A percentile compares a stretch with the other conserved stretches of the same genome.
Evolutionary conservation across 2,888 invertebrate genomes (phyloP).

Genomic region (Drosophila birchii): DNA sequence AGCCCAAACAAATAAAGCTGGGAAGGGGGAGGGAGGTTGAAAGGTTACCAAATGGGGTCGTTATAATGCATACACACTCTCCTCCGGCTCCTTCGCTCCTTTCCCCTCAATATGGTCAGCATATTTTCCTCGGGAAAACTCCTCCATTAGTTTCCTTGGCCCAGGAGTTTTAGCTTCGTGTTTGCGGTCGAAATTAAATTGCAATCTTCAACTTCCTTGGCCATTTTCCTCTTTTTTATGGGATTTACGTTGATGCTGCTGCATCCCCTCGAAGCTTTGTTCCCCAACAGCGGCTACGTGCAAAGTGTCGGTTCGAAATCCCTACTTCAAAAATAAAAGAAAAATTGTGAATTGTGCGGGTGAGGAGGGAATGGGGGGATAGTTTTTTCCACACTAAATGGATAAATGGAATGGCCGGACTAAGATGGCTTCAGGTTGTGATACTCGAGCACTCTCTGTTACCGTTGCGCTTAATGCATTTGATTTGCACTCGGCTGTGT

Average conservation of each 20-base stretch:
- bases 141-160: slow-evolving; percentile 52
- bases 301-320: slow-evolving; percentile 54
- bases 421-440: slow-evolving; percentile 37
- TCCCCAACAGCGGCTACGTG: slow-evolving; percentile 60
- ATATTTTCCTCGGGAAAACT: slow-evolving; percentile 8
- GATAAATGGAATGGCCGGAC: slow-evolving; percentile 60
- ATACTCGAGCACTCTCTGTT: slow-evolving; percentile 62
- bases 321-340: slow-evolving; percentile 21
- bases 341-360: slow-evolving; percentile 23
- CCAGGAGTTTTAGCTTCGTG: slow-evolving; percentile 31
- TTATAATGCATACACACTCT: slow-evolving; percentile 31
- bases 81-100: slow-evolving; percentile 7
- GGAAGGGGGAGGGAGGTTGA: background rate
- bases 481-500: slow-evolving; percentile 58
- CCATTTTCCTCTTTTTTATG: slow-evolving; percentile 67
- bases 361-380: background rate
- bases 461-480: slow-evolving; percentile 74
- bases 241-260: slow-evolving; percentile 60
- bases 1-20: slow-evolving; percentile 24
- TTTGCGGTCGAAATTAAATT: slow-evolving; percentile 78
- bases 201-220: slow-evolving; percentile 73
- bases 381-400: slow-evolving; percentile 52
- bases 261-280: slow-evolving; percentile 55
- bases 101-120: slow-evolving; percentile 58
- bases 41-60: slow-evolving; percentile 46